phyloP scores from a whole-genome alignment of 2,888 invertebrate species.

The Xanthia togata region DNA sequence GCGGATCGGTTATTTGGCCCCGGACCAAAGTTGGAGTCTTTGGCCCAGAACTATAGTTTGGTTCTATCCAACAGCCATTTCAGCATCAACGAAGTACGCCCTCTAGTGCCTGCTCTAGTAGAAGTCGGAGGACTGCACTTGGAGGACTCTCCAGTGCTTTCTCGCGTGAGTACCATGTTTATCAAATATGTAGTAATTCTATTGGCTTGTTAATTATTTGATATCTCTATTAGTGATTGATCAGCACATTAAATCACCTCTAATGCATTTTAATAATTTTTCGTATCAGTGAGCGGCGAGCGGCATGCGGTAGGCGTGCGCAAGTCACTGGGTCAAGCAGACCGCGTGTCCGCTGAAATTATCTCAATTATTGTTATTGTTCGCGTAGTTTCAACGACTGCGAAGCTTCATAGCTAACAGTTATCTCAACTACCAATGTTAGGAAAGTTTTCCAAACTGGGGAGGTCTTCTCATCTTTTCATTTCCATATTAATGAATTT shows the following conservation, averaged over 20 bases:
- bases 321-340: conserved; percentile 73
- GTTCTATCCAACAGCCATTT: conserved; percentile 90
- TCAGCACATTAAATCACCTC: conserved; percentile 35
- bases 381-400: conserved; percentile 21
- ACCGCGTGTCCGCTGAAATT: conserved; percentile 56
- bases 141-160: conserved; percentile 83
- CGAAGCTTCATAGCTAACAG: conserved; percentile 16
- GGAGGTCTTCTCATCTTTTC: background rate
- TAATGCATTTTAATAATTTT: conserved; percentile 45
- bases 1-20: conserved; percentile 88
- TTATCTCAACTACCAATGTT: conserved; percentile 18
- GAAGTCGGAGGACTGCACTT: conserved; percentile 91
- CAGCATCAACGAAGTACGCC: conserved; percentile 90
- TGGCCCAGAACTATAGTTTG: conserved; percentile 89
- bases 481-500: background rate
- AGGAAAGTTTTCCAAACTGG: conserved; percentile 4
- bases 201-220: conserved; percentile 24
- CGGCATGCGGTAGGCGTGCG: conserved; percentile 47
- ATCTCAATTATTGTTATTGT: conserved; percentile 51
- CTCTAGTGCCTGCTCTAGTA: conserved; percentile 88
- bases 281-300: conserved; percentile 41
- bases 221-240: conserved; percentile 20
- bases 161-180: conserved; percentile 78
- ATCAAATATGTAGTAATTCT: conserved; percentile 1
- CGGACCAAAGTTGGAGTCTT: conserved; percentile 82